Evolutionary conservation across 2,797 vertebrate species (phyloP).

Genomic region (Catamblyrhynchus diadema): DNA sequence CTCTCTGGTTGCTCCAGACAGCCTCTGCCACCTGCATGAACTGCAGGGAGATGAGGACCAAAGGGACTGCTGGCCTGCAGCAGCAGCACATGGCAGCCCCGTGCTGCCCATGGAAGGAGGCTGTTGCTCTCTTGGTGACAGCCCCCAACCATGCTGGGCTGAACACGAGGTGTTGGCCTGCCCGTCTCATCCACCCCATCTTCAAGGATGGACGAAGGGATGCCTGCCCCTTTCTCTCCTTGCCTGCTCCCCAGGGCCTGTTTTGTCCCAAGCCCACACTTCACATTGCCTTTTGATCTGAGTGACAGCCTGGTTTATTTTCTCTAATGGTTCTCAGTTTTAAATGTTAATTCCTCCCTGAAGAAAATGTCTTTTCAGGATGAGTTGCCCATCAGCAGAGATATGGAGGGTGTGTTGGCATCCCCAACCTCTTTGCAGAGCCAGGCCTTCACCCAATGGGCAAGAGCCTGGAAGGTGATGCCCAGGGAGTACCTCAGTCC

Average conservation of each 20-base stretch:
- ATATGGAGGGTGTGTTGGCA: neutral
- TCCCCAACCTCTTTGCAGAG: neutral
- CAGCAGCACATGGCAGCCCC: neutral
- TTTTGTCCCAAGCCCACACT: neutral
- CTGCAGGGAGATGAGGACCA: neutral
- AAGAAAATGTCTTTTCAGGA: conserved; percentile 62
- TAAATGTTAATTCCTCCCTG: conserved; percentile 69
- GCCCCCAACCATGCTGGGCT: neutral
- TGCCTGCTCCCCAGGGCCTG: neutral
- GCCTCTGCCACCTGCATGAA: neutral
- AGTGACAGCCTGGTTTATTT: conserved; percentile 62
- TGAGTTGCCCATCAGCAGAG: conserved; percentile 19
- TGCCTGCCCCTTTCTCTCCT: neutral
- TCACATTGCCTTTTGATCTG: neutral
- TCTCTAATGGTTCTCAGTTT: conserved; percentile 42
- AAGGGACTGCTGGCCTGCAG: neutral
- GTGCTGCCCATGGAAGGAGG: neutral
- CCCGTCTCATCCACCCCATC: neutral
- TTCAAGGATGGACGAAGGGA: neutral
- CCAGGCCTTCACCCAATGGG: rapidly evolving
- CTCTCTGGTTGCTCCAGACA: rapidly evolving
- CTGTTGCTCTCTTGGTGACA: rapidly evolving
- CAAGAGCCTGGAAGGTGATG: neutral
- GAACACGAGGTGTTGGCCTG: rapidly evolving
- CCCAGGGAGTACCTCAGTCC: neutral